These are phyloP conservation scores for Diabrotica undecimpunctata DNA, from an alignment of 1,140 invertebrate species.

Conservation along the genomic window DNA sequence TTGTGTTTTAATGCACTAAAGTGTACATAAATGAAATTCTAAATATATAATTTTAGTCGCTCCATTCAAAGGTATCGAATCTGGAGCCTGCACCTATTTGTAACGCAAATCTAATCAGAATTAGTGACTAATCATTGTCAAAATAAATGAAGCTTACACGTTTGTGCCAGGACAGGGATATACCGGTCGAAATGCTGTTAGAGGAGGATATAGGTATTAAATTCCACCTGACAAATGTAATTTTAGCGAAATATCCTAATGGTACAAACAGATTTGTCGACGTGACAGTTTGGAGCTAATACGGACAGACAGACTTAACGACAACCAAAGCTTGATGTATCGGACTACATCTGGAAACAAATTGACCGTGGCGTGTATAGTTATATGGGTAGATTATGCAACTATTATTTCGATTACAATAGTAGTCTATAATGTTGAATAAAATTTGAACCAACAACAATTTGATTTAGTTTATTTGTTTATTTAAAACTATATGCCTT, in stretches of 20 bases:
- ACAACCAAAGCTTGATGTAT: constrained; percentile 44
- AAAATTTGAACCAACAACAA: too few species aligned
- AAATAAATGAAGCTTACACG: neutral
- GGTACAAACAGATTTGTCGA: constrained; percentile 44
- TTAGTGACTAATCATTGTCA: constrained; percentile 1
- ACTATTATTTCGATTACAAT: too few species aligned
- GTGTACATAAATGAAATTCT: too few species aligned
- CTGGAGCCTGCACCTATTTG: too few species aligned
- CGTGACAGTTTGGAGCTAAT: constrained; percentile 38
- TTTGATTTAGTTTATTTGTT: too few species aligned
- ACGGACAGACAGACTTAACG: constrained; percentile 39
- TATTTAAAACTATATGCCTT: too few species aligned
- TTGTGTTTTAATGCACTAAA: too few species aligned
- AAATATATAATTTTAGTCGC: too few species aligned
- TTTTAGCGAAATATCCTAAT: constrained; percentile 45
- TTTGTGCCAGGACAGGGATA: neutral
- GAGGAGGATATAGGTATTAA: constrained; percentile 37
- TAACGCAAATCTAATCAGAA: neutral
- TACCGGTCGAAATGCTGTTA: neutral
- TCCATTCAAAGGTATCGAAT: too few species aligned
- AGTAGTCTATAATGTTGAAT: too few species aligned
- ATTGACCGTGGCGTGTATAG: constrained; percentile 33
- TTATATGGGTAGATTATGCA: neutral
- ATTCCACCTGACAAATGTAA: constrained; percentile 46
- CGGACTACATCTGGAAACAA: constrained; percentile 34